A percentile compares a stretch with the other conserved stretches of the same genome.
Conservation (phyloP, 2,888 invertebrate genomes). For the Tiliacea citrago region DNA sequence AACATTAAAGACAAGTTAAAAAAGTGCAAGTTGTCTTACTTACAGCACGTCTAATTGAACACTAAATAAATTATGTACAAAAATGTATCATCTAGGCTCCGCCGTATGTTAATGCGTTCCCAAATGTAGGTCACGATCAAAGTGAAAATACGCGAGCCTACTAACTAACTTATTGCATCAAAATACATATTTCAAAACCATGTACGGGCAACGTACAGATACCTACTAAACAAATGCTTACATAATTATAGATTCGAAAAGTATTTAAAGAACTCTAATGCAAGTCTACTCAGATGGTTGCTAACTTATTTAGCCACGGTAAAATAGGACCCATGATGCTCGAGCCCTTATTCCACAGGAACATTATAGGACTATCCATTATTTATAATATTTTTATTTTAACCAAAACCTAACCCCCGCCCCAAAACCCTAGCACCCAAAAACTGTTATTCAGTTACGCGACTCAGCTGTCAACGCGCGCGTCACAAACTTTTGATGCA, state of each 20-base stretch:
- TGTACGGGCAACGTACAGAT: too few relatives aligned
- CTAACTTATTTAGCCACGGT: background rate
- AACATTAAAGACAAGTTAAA: too few relatives aligned
- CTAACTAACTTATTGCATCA: too few relatives aligned
- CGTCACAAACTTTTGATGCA: slow-evolving; percentile 32
- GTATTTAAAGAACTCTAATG: background rate
- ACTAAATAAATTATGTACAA: too few relatives aligned
- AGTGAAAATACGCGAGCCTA: too few relatives aligned
- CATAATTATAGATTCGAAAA: background rate
- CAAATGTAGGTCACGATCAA: too few relatives aligned
- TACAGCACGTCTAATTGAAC: too few relatives aligned
- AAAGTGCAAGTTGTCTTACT: too few relatives aligned
- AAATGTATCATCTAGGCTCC: too few relatives aligned
- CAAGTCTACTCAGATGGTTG: background rate
- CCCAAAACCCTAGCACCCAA: too few relatives aligned
- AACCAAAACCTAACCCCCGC: background rate
- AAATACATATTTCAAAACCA: too few relatives aligned
- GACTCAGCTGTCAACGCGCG: background rate
- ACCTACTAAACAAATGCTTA: background rate
- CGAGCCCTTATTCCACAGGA: background rate
- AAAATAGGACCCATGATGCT: background rate
- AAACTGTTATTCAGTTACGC: slow-evolving; percentile 24
- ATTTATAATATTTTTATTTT: background rate
- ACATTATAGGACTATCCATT: background rate
- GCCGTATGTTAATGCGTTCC: too few relatives aligned